Base-by-base conservation (phyloP, 2,113 vertebrate species). In the Tenrec ecaudatus region DNA sequence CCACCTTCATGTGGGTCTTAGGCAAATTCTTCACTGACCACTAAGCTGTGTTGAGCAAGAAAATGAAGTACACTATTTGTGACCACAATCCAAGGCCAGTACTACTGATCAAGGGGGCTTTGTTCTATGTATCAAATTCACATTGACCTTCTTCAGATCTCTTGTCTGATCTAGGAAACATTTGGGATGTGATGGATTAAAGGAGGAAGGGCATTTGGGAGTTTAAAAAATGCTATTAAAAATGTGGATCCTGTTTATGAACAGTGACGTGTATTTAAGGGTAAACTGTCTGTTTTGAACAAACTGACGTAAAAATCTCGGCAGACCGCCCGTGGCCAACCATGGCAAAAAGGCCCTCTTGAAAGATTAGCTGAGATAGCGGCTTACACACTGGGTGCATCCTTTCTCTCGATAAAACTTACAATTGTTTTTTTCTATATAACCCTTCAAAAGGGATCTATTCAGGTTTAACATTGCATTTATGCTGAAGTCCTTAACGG, bases 171-270 rank as follows among this genome's bases (percentile, higher is more conserved):
- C 53, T 38, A 75, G 80, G 57, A 33, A 86, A 84, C 53, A 29
- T 81, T 33, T 80, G 10, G 68, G 64, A 93, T 12, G 36, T 90
- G 75, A 27, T 40, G 8, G 87, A 64, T 90, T 64, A 81, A 88
- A 79, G 16, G 33, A 79, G 84, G 33, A 82, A 89, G 66, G 57
- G 43, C n/a, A 17, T 82, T 92, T 94, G 94, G 86, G 77, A 75
- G 77, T 96, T 97, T 95, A 84, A 95, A 95, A 92, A 96, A 89
- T n/a, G 64, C 91, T 78, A 58, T 76, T 92, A 62, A 62, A 62
- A 62, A 62, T 58, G 64, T 86, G 82, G 40, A 31, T 94, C 76
- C 76, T 90, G 36, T 76, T 25, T 90, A 31, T 81, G 33, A 94
- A 60, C 40, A 38, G 2, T 76, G 43, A 68, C 4, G 80, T 92